These are phyloP conservation scores for Chlorospingus semifuscus DNA, from an alignment of 2,797 vertebrate species.

Conservation along the genomic window DNA sequence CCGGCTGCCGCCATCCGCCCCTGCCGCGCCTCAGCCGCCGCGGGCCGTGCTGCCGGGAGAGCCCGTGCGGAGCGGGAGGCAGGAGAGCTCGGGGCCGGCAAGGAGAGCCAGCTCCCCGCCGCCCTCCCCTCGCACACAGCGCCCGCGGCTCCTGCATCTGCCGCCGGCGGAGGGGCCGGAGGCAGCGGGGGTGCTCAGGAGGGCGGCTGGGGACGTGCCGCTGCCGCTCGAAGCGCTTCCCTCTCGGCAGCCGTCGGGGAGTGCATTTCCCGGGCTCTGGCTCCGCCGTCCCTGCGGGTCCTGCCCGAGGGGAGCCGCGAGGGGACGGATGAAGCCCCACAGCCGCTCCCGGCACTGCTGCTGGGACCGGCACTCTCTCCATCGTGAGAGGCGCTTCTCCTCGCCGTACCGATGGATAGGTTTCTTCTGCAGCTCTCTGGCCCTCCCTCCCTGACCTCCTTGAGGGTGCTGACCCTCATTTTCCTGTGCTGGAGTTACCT, in stretches of 20 bases:
- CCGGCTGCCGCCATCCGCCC: not conserved
- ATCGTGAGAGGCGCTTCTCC: accelerated
- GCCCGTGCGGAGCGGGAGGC: no score
- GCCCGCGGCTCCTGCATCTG: not conserved
- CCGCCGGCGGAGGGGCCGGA: not conserved
- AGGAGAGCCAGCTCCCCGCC: not conserved
- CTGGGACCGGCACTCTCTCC: not conserved
- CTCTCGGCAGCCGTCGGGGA: not conserved
- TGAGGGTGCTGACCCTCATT: not conserved
- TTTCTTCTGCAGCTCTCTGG: not conserved
- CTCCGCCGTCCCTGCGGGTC: no score
- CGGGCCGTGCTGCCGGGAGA: not conserved
- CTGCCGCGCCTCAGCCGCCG: no score
- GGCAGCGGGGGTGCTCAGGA: not conserved
- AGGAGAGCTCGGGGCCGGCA: not conserved
- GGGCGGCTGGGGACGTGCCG: not conserved
- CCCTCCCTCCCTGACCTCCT: not conserved
- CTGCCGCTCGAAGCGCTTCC: not conserved
- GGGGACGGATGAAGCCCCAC: accelerated
- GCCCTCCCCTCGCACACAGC: not conserved
- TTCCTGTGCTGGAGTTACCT: not conserved
- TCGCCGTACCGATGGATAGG: accelerated
- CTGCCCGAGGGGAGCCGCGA: no score
- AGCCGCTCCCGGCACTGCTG: not conserved
- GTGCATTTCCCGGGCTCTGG: not conserved